Conservation (phyloP, 1,140 invertebrate species). For the Diprion similis region DNA sequence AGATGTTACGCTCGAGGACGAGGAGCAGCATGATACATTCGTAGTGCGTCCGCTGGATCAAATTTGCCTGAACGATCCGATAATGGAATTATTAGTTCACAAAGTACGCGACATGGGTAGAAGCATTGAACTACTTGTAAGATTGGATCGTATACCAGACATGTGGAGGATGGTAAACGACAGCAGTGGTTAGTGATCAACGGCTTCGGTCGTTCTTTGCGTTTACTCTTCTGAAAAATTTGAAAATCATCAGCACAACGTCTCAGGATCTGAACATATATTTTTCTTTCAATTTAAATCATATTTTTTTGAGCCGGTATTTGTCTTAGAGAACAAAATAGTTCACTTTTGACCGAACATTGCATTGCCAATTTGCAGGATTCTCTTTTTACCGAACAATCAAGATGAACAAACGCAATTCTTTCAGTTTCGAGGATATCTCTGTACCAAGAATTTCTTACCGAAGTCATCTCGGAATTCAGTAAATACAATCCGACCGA, state of each 20-base stretch:
- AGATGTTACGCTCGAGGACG: background rate
- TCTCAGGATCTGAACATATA: background rate
- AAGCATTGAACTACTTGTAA: conserved; percentile 55
- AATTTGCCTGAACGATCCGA: conserved; percentile 45
- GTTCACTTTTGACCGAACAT: conserved; percentile 9
- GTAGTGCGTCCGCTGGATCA: conserved; percentile 37
- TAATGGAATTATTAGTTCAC: conserved; percentile 50
- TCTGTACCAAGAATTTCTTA: conserved; percentile 49
- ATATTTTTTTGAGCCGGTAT: background rate
- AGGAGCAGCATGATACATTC: conserved; percentile 40
- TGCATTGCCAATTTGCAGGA: conserved; percentile 5
- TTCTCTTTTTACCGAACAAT: background rate
- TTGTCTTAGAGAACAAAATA: background rate
- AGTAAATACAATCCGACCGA: conserved; percentile 37
- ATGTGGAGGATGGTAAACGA: conserved; percentile 44
- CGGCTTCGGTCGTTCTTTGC: background rate
- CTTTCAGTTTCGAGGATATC: conserved; percentile 39
- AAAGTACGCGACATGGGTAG: conserved; percentile 56
- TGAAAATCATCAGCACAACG: no score
- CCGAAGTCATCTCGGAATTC: conserved; percentile 44
- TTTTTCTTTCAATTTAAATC: background rate
- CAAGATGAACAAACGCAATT: conserved; percentile 14
- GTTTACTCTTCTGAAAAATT: background rate
- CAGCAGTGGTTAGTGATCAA: conserved; percentile 35
- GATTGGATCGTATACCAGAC: conserved; percentile 53